Evolutionary conservation across 2,888 invertebrate genomes (phyloP), one percentile per base, ranked within the genome.

Genomic region (Drosophila helvetica): DNA sequence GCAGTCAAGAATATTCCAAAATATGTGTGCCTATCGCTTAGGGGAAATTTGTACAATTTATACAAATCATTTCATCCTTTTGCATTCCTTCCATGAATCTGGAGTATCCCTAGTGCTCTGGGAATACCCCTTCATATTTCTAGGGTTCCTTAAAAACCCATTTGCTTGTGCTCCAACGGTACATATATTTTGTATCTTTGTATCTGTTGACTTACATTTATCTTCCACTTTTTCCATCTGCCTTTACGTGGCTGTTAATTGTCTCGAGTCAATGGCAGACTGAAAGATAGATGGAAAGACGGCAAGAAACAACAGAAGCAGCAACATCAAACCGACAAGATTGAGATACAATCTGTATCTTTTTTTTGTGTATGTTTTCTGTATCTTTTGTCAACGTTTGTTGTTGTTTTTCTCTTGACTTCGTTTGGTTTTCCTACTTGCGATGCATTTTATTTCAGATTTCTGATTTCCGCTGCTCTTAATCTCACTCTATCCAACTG

Each of bases 191-290:
- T 48, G 18, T 38, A 38, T 38, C 38, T 38, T 38, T 38, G 7
- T 7, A 68, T 68, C 58, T 52, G 27, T 50, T 38, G 38, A 42
- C 38, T 38, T 17, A 18, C 42, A n/a, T 27, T 17, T 27, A 18
- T 33, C 18, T 54, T 30, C 9, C 47, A 42, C 65, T 19, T 7
- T 62, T 53, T 30, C 48, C 27, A 19, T 54, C 48, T 54, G 27
- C 17, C n/a, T 19, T 52, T 76, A 68, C 63, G 68, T 46, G 48
- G 55, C 51, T 51, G 65, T 70, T 81, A 59, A 81, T 68, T 65
- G 75, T 67, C 59, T 60, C 30, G 27, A 66, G 70, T 78, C 77
- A 64, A 63, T 63, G 51, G 56, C 61, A 60, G 33, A 27, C 22
- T 42, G 47, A 27, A 27, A 43, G 30, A n/a, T 59, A 53, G 62